A percentile compares a stretch with the other conserved stretches of the same genome.
Evolutionary conservation across 2,113 vertebrate genomes (phyloP).

Genomic region (Cepphus grylle): DNA sequence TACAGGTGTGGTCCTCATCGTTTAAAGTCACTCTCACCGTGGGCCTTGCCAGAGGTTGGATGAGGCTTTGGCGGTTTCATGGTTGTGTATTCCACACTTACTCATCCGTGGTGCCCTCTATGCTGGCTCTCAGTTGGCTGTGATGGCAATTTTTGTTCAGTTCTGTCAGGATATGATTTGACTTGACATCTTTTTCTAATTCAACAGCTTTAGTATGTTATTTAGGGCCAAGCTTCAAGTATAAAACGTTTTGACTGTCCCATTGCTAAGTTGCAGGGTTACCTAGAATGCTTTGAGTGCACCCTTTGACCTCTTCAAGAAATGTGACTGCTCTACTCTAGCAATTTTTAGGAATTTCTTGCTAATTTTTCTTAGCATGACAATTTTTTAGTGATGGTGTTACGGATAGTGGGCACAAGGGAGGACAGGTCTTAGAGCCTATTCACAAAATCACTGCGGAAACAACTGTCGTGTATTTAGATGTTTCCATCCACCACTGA

Average conservation of each 20-base stretch:
- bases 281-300: neutral
- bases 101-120: neutral
- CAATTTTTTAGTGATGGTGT: neutral
- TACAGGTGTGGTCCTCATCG: neutral
- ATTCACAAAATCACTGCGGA: neutral
- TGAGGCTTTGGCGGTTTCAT: neutral
- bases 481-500: neutral
- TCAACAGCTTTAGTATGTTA: neutral
- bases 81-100: neutral
- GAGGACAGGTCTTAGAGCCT: neutral
- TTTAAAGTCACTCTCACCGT: accelerated
- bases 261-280: neutral
- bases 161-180: neutral
- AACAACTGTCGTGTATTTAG: neutral
- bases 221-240: neutral
- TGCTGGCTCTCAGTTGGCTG: neutral
- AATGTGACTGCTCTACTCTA: neutral
- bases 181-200: neutral
- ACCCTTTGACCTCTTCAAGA: neutral
- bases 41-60: neutral
- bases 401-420: neutral
- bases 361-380: neutral
- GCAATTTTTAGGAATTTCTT: neutral
- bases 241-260: neutral
- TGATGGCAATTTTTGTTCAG: neutral